phyloP scores from a whole-genome alignment of 23 tunicate genomes.

The Botrylloides violaceus region DNA sequence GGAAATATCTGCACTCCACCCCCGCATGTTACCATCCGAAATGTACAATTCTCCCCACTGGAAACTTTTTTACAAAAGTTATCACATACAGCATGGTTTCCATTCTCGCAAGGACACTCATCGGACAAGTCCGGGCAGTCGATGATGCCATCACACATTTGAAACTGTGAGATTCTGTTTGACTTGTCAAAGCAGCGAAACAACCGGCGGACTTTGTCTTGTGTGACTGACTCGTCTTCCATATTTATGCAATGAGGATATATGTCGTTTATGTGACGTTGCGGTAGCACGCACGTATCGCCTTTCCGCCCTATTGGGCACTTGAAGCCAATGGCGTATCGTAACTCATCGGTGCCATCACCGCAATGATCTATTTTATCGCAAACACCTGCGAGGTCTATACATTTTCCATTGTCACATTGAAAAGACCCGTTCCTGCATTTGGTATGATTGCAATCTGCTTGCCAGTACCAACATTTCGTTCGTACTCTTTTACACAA shows the following conservation, averaged over 20 bases:
- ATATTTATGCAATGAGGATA: conserved; percentile 34
- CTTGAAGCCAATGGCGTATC: conserved; percentile 48
- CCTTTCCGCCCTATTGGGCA: conserved; percentile 42
- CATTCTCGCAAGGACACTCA: conserved; percentile 54
- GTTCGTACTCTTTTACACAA: neutral
- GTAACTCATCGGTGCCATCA: conserved; percentile 60
- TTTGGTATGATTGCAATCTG: neutral
- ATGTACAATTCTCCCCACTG: conserved; percentile 22
- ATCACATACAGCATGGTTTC: conserved; percentile 18
- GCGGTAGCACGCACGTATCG: conserved; percentile 53
- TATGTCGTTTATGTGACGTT: conserved; percentile 18
- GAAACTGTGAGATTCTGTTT: conserved; percentile 25
- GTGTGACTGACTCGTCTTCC: conserved; percentile 32
- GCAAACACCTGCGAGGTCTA: conserved; percentile 28
- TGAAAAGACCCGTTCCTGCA: conserved; percentile 17
- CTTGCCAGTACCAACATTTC: conserved; percentile 19
- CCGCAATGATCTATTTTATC: conserved; percentile 47
- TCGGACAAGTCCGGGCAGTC: conserved; percentile 76
- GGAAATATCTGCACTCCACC: conserved; percentile 26
- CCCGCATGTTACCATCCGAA: conserved; percentile 42
- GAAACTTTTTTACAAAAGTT: conserved; percentile 22
- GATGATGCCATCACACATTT: conserved; percentile 65
- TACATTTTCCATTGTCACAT: conserved; percentile 68
- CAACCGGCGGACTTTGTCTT: conserved; percentile 22
- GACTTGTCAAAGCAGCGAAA: conserved; percentile 52